A percentile compares a stretch with the other conserved stretches of the same genome.
Conservation (phyloP, 1,140 invertebrate genomes). For the Pantala flavescens region DNA sequence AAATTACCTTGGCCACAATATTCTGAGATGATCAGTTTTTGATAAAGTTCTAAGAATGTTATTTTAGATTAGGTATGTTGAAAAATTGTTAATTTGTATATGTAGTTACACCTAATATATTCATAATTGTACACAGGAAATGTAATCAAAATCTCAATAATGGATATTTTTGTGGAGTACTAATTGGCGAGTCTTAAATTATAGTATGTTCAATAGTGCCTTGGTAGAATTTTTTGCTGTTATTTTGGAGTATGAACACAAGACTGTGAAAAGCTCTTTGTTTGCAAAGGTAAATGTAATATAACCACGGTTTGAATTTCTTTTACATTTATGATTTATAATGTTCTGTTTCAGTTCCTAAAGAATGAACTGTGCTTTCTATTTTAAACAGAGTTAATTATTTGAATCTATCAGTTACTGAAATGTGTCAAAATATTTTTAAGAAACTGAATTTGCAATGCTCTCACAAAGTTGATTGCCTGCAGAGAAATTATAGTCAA, state of each 20-base stretch:
- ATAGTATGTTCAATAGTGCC: conserved; percentile 3
- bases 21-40: not conserved
- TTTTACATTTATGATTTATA: too few relatives aligned
- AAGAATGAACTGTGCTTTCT: too few relatives aligned
- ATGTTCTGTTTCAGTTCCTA: too few relatives aligned
- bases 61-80: not conserved
- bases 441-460: too few relatives aligned
- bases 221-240: conserved; percentile 2
- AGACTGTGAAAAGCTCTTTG: too few relatives aligned
- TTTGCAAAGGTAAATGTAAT: too few relatives aligned
- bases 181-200: not conserved
- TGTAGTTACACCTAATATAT: not conserved
- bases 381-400: too few relatives aligned
- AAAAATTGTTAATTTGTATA: not conserved
- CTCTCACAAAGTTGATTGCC: too few relatives aligned
- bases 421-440: too few relatives aligned
- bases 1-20: not conserved
- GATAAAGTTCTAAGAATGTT: not conserved
- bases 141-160: conserved; percentile 6
- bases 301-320: too few relatives aligned
- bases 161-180: conserved; percentile 7
- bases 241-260: not conserved
- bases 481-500: too few relatives aligned
- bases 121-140: not conserved
- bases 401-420: too few relatives aligned